phyloP scores from a whole-genome alignment of 2,797 vertebrate genomes.

The Myiothlypis coronata region DNA sequence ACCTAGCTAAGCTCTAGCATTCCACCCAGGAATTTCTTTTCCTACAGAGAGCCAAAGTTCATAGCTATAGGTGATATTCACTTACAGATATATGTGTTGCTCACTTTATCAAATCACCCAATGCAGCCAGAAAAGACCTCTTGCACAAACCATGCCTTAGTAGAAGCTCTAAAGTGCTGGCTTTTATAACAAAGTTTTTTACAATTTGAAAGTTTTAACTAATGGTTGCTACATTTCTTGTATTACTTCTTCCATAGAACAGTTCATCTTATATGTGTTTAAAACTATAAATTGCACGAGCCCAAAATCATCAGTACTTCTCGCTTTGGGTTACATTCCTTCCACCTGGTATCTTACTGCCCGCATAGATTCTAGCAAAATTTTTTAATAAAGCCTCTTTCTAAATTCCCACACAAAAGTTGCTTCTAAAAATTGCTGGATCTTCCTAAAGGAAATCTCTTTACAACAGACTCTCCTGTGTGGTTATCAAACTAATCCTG shows the following conservation, averaged over 20 bases:
- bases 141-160: background rate
- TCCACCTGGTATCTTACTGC: background rate
- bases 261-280: background rate
- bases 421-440: background rate
- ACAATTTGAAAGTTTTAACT: background rate
- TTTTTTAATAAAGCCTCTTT: background rate
- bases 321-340: background rate
- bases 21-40: background rate
- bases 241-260: background rate
- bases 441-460: background rate
- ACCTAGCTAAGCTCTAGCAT: background rate
- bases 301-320: background rate
- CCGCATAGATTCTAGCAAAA: background rate
- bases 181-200: background rate
- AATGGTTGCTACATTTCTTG: background rate
- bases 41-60: background rate
- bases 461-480: background rate
- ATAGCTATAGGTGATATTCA: background rate
- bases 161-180: background rate
- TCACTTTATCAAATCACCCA: background rate
- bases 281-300: background rate
- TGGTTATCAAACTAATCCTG: background rate
- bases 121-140: background rate
- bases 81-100: rapidly evolving
- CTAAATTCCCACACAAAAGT: background rate